Evolutionary conservation across 2,113 vertebrate genomes (phyloP).

Genomic region (Bos indicus): DNA sequence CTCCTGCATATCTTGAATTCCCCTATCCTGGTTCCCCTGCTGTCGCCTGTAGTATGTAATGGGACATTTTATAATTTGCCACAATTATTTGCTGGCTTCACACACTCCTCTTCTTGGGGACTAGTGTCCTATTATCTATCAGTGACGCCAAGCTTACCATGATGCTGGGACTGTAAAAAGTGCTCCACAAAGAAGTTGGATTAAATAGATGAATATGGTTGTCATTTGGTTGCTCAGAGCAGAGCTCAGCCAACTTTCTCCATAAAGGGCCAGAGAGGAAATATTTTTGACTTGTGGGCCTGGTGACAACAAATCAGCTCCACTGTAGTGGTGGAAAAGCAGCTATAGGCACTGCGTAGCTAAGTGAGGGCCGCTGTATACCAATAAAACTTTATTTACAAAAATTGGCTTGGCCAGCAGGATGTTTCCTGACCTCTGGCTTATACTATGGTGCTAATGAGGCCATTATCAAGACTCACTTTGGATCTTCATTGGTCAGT

Average conservation of each 20-base stretch:
- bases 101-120: background rate
- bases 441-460: background rate
- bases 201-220: background rate
- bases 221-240: background rate
- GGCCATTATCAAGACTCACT: background rate
- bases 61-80: background rate
- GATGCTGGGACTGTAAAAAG: background rate
- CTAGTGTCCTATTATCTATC: background rate
- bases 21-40: background rate
- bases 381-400: conserved; percentile 35
- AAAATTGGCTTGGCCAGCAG: background rate
- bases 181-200: background rate
- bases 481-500: background rate
- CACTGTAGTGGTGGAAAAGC: background rate
- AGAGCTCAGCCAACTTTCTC: background rate
- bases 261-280: background rate
- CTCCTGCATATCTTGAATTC: background rate
- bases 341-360: background rate
- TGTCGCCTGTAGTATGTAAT: background rate
- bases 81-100: background rate
- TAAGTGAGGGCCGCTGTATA: background rate
- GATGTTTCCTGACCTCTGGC: background rate
- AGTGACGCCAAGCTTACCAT: background rate
- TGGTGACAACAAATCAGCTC: background rate
- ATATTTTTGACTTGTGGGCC: background rate